Percentiles rank a stretch among this genome's conserved stretches.
These are phyloP conservation scores for Bombyx mori DNA, from an alignment of 1,140 invertebrate species.

Conservation along the genomic window ASM3026992v2 NC_085116.1:10692501-10693000, in stretches of 20 bases:
- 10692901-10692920: too few relatives aligned
- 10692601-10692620: slow-evolving; percentile 63
- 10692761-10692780: slow-evolving; percentile 52
- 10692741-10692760: slow-evolving; percentile 55
- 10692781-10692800: slow-evolving; percentile 11
- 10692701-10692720: slow-evolving; percentile 67
- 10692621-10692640: slow-evolving; percentile 64
- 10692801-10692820: too few relatives aligned
- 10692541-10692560: neutral
- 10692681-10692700: slow-evolving; percentile 54
- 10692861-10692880: too few relatives aligned
- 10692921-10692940: too few relatives aligned
- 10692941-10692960: too few relatives aligned
- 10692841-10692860: too few relatives aligned
- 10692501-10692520: too few relatives aligned
- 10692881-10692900: too few relatives aligned
- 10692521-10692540: too few relatives aligned
- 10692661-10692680: slow-evolving; percentile 53
- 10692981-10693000: too few relatives aligned
- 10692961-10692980: too few relatives aligned
- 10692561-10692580: slow-evolving; percentile 25
- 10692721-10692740: slow-evolving; percentile 69
- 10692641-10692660: slow-evolving; percentile 63
- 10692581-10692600: slow-evolving; percentile 46
- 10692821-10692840: too few relatives aligned